Evolutionary conservation across 2,888 invertebrate species (phyloP).

Genomic region (Conops quadrifasciatus): DNA sequence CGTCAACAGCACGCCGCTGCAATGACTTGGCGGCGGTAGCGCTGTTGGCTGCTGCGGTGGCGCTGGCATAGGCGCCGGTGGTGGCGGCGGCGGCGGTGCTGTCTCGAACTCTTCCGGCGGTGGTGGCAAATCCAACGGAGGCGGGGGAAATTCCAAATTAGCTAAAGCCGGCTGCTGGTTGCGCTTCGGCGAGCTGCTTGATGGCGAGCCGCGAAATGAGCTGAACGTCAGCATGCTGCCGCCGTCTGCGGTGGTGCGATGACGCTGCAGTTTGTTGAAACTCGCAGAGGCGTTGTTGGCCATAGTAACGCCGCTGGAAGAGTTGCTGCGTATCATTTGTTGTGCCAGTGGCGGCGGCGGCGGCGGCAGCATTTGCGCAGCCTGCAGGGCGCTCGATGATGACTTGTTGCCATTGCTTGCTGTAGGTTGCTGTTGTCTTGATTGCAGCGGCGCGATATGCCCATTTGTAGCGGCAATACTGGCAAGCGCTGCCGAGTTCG

Average conservation of each 20-base stretch:
- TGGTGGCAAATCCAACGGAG: slow-evolving; percentile 81
- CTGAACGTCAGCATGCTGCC: slow-evolving; percentile 66
- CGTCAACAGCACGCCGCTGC: slow-evolving; percentile 53
- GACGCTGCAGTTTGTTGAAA: slow-evolving; percentile 68
- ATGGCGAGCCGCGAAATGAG: slow-evolving; percentile 70
- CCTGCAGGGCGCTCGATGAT: slow-evolving; percentile 43
- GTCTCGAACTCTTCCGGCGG: slow-evolving; percentile 74
- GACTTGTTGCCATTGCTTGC: background rate
- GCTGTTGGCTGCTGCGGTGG: slow-evolving; percentile 42
- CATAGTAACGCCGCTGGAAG: slow-evolving; percentile 82
- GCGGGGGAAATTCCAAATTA: slow-evolving; percentile 88
- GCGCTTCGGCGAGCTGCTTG: slow-evolving; percentile 77
- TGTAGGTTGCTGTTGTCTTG: slow-evolving; percentile 19
- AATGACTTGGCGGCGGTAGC: slow-evolving; percentile 45
- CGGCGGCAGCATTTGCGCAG: slow-evolving; percentile 36
- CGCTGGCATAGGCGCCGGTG: slow-evolving; percentile 44
- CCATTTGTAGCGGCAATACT: slow-evolving; percentile 43
- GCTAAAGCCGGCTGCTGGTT: slow-evolving; percentile 78
- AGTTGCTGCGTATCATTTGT: slow-evolving; percentile 90
- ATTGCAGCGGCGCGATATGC: slow-evolving; percentile 32
- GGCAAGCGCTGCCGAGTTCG: slow-evolving; percentile 43
- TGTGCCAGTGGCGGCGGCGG: slow-evolving; percentile 58
- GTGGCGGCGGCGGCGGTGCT: slow-evolving; percentile 53
- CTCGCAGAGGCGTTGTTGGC: slow-evolving; percentile 72
- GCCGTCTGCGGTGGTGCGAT: slow-evolving; percentile 68